phyloP scores from a whole-genome alignment of 2,113 vertebrate genomes.

The Cyprinodon tularosa region DNA sequence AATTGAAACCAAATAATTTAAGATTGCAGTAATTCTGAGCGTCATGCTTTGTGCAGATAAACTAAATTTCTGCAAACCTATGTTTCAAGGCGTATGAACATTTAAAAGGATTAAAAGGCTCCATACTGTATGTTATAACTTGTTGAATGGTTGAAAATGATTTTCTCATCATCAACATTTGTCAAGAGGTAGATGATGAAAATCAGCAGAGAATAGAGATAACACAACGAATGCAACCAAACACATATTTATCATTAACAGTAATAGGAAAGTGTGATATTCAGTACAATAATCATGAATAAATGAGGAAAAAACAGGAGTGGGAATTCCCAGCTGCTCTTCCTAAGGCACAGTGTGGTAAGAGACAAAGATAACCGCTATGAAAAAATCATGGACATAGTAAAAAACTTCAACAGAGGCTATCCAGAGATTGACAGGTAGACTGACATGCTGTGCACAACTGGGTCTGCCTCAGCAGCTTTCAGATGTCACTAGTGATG shows the following conservation, averaged over 20 bases:
- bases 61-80: background rate
- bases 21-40: background rate
- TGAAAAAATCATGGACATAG: slow-evolving; percentile 6
- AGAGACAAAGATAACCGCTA: slow-evolving; percentile 15
- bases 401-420: slow-evolving; percentile 24
- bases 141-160: too few species aligned
- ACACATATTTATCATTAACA: background rate
- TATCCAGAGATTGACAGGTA: slow-evolving; percentile 43
- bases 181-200: too few species aligned
- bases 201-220: background rate
- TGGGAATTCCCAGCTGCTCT: slow-evolving; percentile 12
- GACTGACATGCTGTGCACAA: slow-evolving; percentile 57
- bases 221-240: background rate
- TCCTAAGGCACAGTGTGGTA: slow-evolving; percentile 16
- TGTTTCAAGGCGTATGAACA: background rate
- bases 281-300: background rate
- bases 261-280: background rate
- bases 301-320: background rate
- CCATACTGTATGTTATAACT: too few species aligned
- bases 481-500: slow-evolving; percentile 50
- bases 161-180: background rate
- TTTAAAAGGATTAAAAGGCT: too few species aligned
- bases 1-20: background rate
- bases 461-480: slow-evolving; percentile 33
- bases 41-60: background rate